Base-by-base conservation (phyloP, 2,113 vertebrate genomes). In the Accipiter virgatus region DNA sequence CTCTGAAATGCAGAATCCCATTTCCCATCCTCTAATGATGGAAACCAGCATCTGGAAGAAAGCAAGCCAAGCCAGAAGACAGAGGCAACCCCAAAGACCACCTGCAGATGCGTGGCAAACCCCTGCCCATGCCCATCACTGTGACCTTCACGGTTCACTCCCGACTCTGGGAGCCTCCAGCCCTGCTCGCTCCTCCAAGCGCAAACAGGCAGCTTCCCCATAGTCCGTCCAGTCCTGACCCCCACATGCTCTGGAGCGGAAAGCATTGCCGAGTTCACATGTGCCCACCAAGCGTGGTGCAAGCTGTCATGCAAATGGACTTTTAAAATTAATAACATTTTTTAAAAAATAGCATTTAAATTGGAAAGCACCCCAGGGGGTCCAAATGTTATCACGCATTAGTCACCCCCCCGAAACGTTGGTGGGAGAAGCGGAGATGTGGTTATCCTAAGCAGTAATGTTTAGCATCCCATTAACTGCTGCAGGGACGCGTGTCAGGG, bases 1-100 rank as follows among this genome's bases (percentile, higher is more conserved):
- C 80, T 94, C 73, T 65, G 88, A 96, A 92, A 85, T 36, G 65
- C 82, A 95, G 82, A 78, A 81, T 73, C 34, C 70, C 72, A 73
- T 65, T 93, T 94, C 91, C 93, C n/a, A 38, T 70, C 40, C 86
- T 79, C 50, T 84, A 21, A 47, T 2, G 21, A 77, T 32, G 40
- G 75, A 81, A 93, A 86, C n/a, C 25, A 63, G 38, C 45, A 55
- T 5, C 43, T 36, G 58, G 32, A 75, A 50, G 56, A 36, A 77
- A 82, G n/a, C 34, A 74, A 32, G 20, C 32, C 10, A 62, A 63
- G 55, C 55, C 7, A 59, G 42, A 50, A 55, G 47, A n/a, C 66
- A 72, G 19, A 56, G 34, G 53, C 16, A 52, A 45, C 14, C 32
- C 45, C 6, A 2, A 34, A 77, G 45, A 43, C 31, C 32, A 32